These are phyloP conservation scores for Lamellibrachia luymesi DNA, from an alignment of 1,140 invertebrate genomes.

Conservation along the genomic window DNA sequence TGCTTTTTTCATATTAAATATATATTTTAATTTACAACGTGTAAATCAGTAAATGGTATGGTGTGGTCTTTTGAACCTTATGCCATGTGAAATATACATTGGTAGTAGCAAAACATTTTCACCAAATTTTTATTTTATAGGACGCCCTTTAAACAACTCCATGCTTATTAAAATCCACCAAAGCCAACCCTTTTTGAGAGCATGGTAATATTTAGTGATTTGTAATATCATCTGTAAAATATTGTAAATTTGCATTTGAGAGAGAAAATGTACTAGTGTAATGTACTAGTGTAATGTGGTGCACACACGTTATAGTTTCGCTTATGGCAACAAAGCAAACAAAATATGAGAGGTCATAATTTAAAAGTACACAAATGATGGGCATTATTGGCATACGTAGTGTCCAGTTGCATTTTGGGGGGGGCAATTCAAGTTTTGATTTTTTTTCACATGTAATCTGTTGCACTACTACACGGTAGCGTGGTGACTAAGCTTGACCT, in stretches of 20 bases:
- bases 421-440: no score
- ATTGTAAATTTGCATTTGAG: not conserved
- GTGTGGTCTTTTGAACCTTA: not conserved
- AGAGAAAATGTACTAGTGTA: not conserved
- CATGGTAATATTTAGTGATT: not conserved
- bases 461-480: no score
- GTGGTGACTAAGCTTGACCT: no score
- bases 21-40: not conserved
- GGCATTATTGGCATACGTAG: not conserved
- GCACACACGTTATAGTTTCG: not conserved
- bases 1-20: not conserved
- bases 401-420: no score
- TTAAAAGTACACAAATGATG: not conserved
- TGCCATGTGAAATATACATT: no score
- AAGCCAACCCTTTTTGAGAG: not conserved
- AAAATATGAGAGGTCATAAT: not conserved
- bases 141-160: not conserved
- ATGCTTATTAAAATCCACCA: not conserved
- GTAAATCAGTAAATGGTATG: not conserved
- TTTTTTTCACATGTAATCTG: no score
- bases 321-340: not conserved
- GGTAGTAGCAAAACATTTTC: not conserved
- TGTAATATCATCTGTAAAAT: not conserved
- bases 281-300: not conserved
- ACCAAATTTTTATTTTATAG: not conserved